Conservation (phyloP, 2,113 vertebrate genomes). For the Ifrita kowaldi region DNA sequence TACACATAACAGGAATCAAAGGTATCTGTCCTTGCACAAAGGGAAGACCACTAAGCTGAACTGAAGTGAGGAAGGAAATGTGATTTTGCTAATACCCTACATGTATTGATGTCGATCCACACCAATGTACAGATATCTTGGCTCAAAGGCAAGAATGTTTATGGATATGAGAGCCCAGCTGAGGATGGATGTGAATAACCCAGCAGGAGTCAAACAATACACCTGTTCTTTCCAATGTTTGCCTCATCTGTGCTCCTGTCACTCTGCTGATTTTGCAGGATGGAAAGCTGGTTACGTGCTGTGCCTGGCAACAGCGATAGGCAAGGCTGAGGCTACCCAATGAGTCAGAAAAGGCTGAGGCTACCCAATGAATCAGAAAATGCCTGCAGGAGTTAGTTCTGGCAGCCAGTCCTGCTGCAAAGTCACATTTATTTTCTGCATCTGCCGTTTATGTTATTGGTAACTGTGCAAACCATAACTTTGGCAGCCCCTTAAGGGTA, state of each 20-base stretch:
- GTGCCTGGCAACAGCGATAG: not conserved
- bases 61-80: not conserved
- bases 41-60: not conserved
- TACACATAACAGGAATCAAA: not conserved
- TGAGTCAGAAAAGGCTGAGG: not conserved
- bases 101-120: accelerated
- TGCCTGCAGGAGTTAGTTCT: not conserved
- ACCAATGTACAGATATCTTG: not conserved
- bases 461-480: not conserved
- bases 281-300: not conserved
- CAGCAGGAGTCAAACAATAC: not conserved
- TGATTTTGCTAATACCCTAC: not conserved
- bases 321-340: not conserved
- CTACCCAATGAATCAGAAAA: not conserved
- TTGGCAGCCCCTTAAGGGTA: not conserved
- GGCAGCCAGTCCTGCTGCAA: not conserved
- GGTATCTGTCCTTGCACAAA: not conserved
- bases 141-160: not conserved
- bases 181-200: not conserved
- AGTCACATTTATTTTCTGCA: not conserved
- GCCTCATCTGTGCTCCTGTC: not conserved
- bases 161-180: not conserved
- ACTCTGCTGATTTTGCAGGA: not conserved
- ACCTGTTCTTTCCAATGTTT: not conserved
- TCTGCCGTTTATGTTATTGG: not conserved